phyloP scores from a whole-genome alignment of 2,888 invertebrate genomes.

The Lordiphosa fenestrarum region DNA sequence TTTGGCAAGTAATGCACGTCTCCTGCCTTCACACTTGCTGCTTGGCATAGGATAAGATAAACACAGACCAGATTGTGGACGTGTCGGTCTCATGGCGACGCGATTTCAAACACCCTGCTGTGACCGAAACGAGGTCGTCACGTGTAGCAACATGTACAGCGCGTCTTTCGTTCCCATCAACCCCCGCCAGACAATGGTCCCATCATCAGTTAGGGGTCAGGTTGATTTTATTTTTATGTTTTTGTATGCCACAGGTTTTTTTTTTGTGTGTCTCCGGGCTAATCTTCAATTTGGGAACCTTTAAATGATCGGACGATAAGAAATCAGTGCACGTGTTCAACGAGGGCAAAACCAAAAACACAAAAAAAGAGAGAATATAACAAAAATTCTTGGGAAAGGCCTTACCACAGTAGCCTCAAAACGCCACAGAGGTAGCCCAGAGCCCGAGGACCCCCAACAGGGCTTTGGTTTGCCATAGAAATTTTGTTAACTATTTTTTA shows the following conservation, averaged over 20 bases:
- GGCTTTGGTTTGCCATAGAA: conserved; percentile 59
- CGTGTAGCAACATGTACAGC: conserved; percentile 64
- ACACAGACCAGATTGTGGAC: conserved; percentile 27
- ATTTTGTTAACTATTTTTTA: conserved; percentile 47
- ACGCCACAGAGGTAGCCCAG: conserved; percentile 43
- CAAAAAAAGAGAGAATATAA: too few relatives aligned
- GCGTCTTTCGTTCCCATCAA: conserved; percentile 18
- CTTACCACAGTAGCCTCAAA: conserved; percentile 54
- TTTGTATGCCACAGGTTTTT: conserved; percentile 17
- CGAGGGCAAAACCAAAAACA: conserved; percentile 21
- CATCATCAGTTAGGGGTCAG: conserved; percentile 54
- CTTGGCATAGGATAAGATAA: conserved; percentile 20
- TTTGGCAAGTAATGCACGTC: conserved; percentile 51
- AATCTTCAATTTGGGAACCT: conserved; percentile 57
- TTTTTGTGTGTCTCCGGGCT: conserved; percentile 32
- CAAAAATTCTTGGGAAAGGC: conserved; percentile 47
- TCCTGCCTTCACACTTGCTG: conserved; percentile 39
- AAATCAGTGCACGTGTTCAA: conserved; percentile 69
- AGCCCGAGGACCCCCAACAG: conserved; percentile 53
- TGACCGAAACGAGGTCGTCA: conserved; percentile 64
- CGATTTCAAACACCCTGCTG: conserved; percentile 51
- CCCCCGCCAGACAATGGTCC: conserved; percentile 8
- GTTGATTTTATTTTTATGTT: conserved; percentile 39
- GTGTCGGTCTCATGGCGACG: conserved; percentile 37
- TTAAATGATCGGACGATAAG: conserved; percentile 63